Conservation (phyloP, 2,888 invertebrate genomes). For the Lithophane ornitopus region DNA sequence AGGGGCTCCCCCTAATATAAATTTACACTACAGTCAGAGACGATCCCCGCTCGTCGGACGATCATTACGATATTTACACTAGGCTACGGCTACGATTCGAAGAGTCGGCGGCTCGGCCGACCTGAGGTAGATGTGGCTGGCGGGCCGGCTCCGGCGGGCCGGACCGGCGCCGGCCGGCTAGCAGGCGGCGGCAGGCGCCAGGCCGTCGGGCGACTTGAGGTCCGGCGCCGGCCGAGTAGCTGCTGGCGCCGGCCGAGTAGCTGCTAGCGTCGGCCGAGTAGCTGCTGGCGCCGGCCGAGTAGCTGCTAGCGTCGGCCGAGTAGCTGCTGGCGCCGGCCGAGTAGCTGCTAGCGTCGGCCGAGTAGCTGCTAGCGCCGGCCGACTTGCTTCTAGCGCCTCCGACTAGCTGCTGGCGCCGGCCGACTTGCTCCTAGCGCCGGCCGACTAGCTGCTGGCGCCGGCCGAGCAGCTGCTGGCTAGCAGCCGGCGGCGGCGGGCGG, state of each 20-base stretch:
- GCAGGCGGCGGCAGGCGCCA: constrained; percentile 65
- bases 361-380: no score
- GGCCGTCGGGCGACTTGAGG: constrained; percentile 6
- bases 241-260: constrained; percentile 33
- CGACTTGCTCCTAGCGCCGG: constrained; percentile 58
- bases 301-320: not conserved
- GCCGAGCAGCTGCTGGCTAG: no score
- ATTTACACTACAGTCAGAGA: constrained; percentile 72
- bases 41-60: constrained; percentile 62
- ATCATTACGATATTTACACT: constrained; percentile 61
- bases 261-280: constrained; percentile 58
- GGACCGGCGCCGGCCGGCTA: constrained; percentile 27
- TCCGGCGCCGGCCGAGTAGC: constrained; percentile 40
- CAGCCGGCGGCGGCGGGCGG: constrained; percentile 66
- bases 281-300: constrained; percentile 37
- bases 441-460: not conserved
- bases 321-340: constrained; percentile 53
- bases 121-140: constrained; percentile 81
- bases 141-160: constrained; percentile 39
- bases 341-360: not conserved
- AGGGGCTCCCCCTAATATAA: constrained; percentile 71
- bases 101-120: constrained; percentile 78
- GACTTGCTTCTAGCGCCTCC: not conserved
- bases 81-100: constrained; percentile 87
- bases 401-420: constrained; percentile 5